A percentile compares a stretch with the other conserved stretches of the same genome.
These are phyloP conservation scores for Drosophila kuntzei DNA, from an alignment of 2,888 invertebrate species.

Conservation along the genomic window DNA sequence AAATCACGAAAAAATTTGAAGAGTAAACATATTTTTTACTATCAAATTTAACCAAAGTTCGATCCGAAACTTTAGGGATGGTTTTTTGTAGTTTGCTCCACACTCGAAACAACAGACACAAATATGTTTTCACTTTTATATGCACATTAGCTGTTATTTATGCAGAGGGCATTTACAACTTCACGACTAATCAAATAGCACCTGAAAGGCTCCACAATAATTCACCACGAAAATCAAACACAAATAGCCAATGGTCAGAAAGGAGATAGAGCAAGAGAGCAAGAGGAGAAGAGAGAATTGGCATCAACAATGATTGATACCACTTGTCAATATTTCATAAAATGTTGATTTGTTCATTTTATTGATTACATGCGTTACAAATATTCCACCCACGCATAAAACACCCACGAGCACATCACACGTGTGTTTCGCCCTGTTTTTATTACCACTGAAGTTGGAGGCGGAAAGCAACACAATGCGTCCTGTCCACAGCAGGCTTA, in stretches of 20 bases:
- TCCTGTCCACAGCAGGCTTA: constrained; percentile 19
- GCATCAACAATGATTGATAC: constrained; percentile 68
- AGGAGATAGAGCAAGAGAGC: background rate
- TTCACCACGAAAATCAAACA: constrained; percentile 31
- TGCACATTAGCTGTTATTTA: constrained; percentile 11
- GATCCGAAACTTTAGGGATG: no score
- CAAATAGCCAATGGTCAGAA: constrained; percentile 24
- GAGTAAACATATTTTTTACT: no score
- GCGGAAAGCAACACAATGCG: constrained; percentile 3
- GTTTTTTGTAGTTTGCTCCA: no score
- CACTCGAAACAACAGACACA: constrained; percentile 1
- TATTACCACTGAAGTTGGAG: constrained; percentile 16
- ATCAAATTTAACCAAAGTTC: no score
- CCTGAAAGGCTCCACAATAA: constrained; percentile 30
- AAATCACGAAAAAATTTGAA: no score
- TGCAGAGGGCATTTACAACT: constrained; percentile 49
- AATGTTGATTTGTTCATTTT: constrained; percentile 78
- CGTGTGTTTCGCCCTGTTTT: constrained; percentile 28
- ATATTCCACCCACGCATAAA: constrained; percentile 27
- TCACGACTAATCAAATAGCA: constrained; percentile 58
- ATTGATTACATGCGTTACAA: constrained; percentile 75
- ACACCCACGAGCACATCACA: constrained; percentile 1
- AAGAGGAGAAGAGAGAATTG: constrained; percentile 5
- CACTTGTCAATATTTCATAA: constrained; percentile 78
- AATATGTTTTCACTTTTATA: background rate